Percentiles rank a stretch among this genome's conserved stretches.
phyloP scores from a whole-genome alignment of 1,140 invertebrate species.

The Papilio glaucus region DNA sequence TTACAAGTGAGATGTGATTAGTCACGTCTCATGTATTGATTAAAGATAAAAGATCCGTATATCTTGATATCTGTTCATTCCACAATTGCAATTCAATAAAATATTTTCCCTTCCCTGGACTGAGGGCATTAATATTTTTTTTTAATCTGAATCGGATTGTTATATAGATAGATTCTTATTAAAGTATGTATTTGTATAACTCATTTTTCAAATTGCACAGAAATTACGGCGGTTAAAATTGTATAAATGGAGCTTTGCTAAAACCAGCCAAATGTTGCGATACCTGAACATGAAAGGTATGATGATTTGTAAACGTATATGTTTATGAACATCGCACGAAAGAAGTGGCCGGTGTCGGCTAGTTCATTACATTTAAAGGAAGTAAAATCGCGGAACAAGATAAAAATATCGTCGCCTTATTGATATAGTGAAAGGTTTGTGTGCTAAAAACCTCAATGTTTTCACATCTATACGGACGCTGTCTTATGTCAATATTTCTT shows the following conservation, averaged over 20 bases:
- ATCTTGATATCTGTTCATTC: background rate
- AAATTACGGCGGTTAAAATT: too few species aligned
- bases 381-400: background rate
- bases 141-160: background rate
- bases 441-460: slow-evolving; percentile 35
- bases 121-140: slow-evolving; percentile 24
- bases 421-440: slow-evolving; percentile 35
- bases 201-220: too few species aligned
- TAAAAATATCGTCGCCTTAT: slow-evolving; percentile 22
- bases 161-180: background rate
- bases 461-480: background rate
- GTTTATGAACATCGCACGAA: background rate
- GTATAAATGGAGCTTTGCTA: too few species aligned
- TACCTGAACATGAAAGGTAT: background rate
- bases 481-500: background rate
- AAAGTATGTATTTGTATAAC: too few species aligned
- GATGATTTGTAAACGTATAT: background rate
- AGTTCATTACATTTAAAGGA: background rate
- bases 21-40: slow-evolving; percentile 27
- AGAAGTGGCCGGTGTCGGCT: background rate
- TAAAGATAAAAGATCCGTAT: slow-evolving; percentile 9
- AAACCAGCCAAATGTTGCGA: background rate
- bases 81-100: slow-evolving; percentile 16
- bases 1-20: background rate
- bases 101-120: background rate